Base-by-base conservation (phyloP, 64 coral and sea anemone species). In the Hydrozoanthus tunicans region DNA sequence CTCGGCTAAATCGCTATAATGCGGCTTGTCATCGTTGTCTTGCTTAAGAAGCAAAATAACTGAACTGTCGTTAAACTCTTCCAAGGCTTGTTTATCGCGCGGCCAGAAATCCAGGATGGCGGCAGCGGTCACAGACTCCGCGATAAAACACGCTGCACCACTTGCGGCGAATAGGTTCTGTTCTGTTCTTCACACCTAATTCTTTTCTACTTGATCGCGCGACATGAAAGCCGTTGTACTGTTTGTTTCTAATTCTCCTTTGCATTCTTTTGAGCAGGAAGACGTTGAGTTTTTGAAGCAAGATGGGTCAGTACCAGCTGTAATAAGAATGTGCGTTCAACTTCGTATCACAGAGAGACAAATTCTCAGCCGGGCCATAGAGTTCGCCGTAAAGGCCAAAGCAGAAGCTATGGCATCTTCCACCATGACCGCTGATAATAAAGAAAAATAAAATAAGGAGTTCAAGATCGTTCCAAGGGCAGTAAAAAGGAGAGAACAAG, bases 271-370 rank as follows among this genome's bases (percentile, higher is more conserved):
- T 51, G 75, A 9, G n/a, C 67, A 92, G 91, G 91, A 86, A 64
- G 91, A 92, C 65, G 70, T 77, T 17, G 81, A 75, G 17, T 53
- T 85, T 76, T 13, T 92, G 8, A 62, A 86, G 23, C 63, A 61
- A 32, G 68, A 85, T 4, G 66, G 73, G 10, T 27, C 13, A 27
- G 32, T 43, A 2, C 53, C 56, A 20, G 11, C 12, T 56, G 62
- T 61, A 26, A 63, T 73, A 13, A 86, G 51, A 83, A 92, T 77
- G 69, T 92, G 91, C 12, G 43, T 76, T 6, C 12, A 77, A 8
- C 72, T 92, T 51, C 91, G 91, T 23, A 64, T 92, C 0, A 78
- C 81, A 53, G 91, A 92, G 27, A 68, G 81, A 86, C 10, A 14
- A 6, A 86, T 92, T 53, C 81, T 92, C 3, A 54, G 77, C 7